A percentile compares a stretch with the other conserved stretches of the same genome.
Evolutionary conservation across 2,113 vertebrate genomes (phyloP).

Genomic region (cattle (Bos taurus)): ARS-UCD2.0 NC_037334.1:103866501-103867000

Average conservation of each 20-base stretch:
- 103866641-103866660: neutral
- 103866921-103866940: neutral
- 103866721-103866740: neutral
- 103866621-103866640: neutral
- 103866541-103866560: neutral
- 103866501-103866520: neutral
- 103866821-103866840: neutral
- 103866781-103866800: neutral
- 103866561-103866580: neutral
- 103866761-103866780: neutral
- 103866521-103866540: neutral
- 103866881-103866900: neutral
- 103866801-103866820: neutral
- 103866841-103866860: neutral
- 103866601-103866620: neutral
- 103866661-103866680: neutral
- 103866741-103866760: neutral
- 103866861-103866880: neutral
- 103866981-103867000: neutral
- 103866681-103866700: neutral
- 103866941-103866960: neutral
- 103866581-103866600: neutral
- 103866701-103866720: neutral
- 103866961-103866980: neutral
- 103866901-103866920: neutral